phyloP scores from a whole-genome alignment of 2,113 vertebrate species.

The Arvicanthis niloticus region DNA sequence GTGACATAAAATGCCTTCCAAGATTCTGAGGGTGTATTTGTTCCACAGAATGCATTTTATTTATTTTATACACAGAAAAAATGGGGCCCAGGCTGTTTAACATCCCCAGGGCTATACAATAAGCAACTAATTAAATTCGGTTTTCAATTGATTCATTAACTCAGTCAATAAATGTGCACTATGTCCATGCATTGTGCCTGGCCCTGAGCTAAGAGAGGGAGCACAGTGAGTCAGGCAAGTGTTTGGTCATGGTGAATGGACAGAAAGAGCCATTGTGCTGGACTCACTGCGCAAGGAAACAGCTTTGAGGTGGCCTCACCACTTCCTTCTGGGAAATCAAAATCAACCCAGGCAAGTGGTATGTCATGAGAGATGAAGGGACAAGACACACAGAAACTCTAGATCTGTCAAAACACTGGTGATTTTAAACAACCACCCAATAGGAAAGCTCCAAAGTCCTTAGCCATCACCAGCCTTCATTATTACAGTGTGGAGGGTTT shows the following conservation, averaged over 20 bases:
- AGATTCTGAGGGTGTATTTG: neutral
- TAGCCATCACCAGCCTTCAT: neutral
- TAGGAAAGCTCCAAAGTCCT: neutral
- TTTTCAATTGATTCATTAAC: neutral
- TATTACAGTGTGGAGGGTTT: neutral
- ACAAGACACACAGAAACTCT: neutral
- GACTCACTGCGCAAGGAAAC: neutral
- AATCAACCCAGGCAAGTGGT: neutral
- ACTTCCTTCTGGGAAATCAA: neutral
- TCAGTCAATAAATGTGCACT: neutral
- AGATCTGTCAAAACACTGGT: neutral
- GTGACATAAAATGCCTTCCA: neutral
- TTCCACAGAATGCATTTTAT: neutral
- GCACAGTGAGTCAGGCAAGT: neutral
- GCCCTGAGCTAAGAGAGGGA: neutral
- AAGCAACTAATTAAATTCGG: neutral
- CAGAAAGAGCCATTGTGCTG: neutral
- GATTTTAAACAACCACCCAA: neutral
- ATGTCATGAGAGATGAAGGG: neutral
- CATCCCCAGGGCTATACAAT: neutral
- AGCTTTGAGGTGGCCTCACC: neutral
- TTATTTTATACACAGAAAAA: constrained; percentile 29
- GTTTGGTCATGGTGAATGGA: neutral
- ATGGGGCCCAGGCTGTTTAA: neutral
- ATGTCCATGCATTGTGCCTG: neutral